Evolutionary conservation across 2,113 vertebrate species (phyloP).

Genomic region (Elaphurus davidianus): DNA sequence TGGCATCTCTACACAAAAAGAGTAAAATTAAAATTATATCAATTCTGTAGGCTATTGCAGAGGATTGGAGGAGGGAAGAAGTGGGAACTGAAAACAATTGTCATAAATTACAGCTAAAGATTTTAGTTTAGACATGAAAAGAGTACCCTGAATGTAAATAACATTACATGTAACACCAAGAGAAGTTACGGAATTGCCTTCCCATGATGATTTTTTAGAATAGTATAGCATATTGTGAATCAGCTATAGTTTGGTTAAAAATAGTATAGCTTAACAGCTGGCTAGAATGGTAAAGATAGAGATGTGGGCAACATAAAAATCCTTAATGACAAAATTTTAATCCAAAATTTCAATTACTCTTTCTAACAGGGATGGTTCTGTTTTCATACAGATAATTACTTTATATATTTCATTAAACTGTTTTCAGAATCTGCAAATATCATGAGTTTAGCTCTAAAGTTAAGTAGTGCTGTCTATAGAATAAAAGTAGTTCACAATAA

Average conservation of each 20-base stretch:
- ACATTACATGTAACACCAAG: not conserved
- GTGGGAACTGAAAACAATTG: not conserved
- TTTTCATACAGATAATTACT: not conserved
- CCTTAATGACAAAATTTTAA: not conserved
- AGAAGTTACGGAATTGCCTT: not conserved
- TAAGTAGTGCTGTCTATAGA: not conserved
- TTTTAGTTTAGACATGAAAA: not conserved
- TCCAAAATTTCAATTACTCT: not conserved
- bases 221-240: not conserved
- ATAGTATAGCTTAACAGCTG: not conserved
- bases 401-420: constrained; percentile 2
- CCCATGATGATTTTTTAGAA: not conserved
- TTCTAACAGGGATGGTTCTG: not conserved
- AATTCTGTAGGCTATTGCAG: not conserved
- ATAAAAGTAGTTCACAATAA: not conserved
- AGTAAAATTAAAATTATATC: not conserved
- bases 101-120: not conserved
- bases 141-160: not conserved
- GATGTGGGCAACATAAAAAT: not conserved
- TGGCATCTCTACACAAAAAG: not conserved
- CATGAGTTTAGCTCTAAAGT: not conserved
- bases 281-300: not conserved
- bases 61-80: not conserved
- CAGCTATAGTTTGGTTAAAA: not conserved
- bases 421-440: not conserved